A percentile compares a stretch with the other conserved stretches of the same genome.
Conservation (phyloP, 2,888 invertebrate genomes). For the Ceraclea dissimilis region DNA sequence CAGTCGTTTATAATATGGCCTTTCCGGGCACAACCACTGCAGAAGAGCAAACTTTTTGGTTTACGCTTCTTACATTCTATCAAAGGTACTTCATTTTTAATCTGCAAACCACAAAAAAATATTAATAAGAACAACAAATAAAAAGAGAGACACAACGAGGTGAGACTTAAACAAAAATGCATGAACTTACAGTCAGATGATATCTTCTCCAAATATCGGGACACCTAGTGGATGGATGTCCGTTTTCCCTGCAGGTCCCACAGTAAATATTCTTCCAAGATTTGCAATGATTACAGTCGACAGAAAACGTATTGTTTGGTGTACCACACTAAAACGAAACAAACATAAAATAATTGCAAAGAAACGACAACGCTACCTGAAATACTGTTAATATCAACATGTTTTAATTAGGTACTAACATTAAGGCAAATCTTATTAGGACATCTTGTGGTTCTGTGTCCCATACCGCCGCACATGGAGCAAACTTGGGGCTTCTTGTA, state of each 20-base stretch:
- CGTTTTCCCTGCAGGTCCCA: slow-evolving; percentile 53
- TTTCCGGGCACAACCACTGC: slow-evolving; percentile 50
- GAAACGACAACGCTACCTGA: no score
- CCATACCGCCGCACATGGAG: slow-evolving; percentile 58
- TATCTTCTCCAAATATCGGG: slow-evolving; percentile 72
- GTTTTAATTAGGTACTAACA: slow-evolving; percentile 41
- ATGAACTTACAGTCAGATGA: slow-evolving; percentile 58
- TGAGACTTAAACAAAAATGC: slow-evolving; percentile 1
- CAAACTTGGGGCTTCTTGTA: slow-evolving; percentile 50
- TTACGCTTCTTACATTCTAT: slow-evolving; percentile 33
- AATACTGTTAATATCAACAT: no score
- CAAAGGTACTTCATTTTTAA: slow-evolving; percentile 37
- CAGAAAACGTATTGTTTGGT: slow-evolving; percentile 49
- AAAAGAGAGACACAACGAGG: not conserved
- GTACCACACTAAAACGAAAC: slow-evolving; percentile 56
- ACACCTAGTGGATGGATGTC: slow-evolving; percentile 55
- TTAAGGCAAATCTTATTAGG: slow-evolving; percentile 63
- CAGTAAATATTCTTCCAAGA: slow-evolving; percentile 45
- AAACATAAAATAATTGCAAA: slow-evolving; percentile 11
- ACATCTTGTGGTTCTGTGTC: slow-evolving; percentile 60
- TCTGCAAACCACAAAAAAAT: slow-evolving; percentile 34
- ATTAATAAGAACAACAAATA: slow-evolving; percentile 5
- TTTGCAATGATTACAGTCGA: slow-evolving; percentile 54
- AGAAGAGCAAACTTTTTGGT: slow-evolving; percentile 37
- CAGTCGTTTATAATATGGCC: slow-evolving; percentile 47